phyloP scores from a whole-genome alignment of 2,888 invertebrate genomes.

The Xestia c-nigrum region DNA sequence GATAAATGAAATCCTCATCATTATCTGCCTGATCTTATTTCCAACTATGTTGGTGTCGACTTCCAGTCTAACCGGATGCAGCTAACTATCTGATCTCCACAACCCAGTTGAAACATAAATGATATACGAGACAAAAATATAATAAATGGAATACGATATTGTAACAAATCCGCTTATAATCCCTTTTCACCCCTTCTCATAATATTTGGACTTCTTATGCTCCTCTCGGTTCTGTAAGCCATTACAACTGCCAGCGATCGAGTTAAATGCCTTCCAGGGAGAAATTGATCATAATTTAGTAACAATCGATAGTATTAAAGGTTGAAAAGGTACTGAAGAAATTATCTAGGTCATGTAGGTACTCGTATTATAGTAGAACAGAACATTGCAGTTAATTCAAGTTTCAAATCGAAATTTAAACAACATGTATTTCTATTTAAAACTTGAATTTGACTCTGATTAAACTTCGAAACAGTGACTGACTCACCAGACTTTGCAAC shows the following conservation, averaged over 20 bases:
- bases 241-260: background rate
- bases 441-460: background rate
- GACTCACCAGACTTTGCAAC: background rate
- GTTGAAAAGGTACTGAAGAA: conserved; percentile 6
- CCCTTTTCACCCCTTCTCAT: background rate
- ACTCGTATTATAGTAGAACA: background rate
- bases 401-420: background rate
- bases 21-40: too few species aligned
- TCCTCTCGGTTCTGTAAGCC: background rate
- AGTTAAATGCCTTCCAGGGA: conserved; percentile 26
- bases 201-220: conserved; percentile 4
- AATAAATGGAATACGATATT: conserved; percentile 1
- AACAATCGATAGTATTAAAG: background rate
- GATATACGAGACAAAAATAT: background rate
- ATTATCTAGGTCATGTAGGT: background rate
- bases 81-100: too few species aligned
- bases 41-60: too few species aligned
- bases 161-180: background rate
- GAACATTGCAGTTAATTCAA: background rate
- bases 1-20: too few species aligned
- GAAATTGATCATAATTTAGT: conserved; percentile 21
- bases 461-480: background rate
- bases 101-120: background rate
- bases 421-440: background rate
- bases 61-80: too few species aligned